Conservation (phyloP, 2,113 vertebrate species). For the Marcusenius ussheri region DNA sequence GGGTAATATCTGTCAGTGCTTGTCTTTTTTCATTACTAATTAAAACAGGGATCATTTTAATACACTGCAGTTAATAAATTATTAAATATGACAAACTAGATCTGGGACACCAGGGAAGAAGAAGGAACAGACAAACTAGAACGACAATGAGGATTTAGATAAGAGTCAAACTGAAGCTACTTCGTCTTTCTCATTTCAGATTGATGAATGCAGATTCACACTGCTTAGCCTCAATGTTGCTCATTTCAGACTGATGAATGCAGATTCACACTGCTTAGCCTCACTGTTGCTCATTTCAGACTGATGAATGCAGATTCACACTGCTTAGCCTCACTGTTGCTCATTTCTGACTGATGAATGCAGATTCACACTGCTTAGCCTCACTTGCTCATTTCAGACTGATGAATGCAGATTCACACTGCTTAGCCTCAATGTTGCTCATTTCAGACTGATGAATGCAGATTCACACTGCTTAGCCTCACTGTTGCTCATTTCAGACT, state of each 20-base stretch:
- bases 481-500: neutral
- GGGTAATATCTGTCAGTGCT: neutral
- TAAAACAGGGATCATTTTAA: slow-evolving; percentile 4
- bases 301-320: neutral
- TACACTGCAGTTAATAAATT: neutral
- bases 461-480: neutral
- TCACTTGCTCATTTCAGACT: neutral
- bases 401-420: neutral
- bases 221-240: neutral
- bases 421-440: neutral
- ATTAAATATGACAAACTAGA: slow-evolving; percentile 3
- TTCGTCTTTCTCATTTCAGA: neutral
- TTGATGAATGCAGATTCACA: neutral
- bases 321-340: neutral
- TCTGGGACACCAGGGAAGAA: neutral
- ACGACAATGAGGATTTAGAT: neutral
- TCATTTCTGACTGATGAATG: too few relatives aligned
- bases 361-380: too few relatives aligned
- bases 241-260: neutral
- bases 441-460: neutral
- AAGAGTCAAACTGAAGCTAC: neutral
- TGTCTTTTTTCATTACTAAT: neutral
- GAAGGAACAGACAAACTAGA: neutral
- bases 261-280: too few relatives aligned
- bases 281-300: too few relatives aligned